Evolutionary conservation across 2,888 invertebrate species (phyloP).

Genomic region (Tholera decimalis): DNA sequence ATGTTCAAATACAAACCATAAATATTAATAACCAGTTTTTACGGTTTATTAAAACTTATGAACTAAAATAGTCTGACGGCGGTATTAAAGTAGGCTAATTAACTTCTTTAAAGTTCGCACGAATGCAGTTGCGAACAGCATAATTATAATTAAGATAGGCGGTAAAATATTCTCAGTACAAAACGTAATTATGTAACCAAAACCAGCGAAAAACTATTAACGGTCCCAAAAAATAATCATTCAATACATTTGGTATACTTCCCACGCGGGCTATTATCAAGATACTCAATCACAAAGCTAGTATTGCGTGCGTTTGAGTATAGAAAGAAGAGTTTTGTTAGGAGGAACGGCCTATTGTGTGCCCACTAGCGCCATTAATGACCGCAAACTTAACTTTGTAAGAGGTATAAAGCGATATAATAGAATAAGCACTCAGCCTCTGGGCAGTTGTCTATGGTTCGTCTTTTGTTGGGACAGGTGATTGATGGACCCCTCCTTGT

Average conservation of each 20-base stretch:
- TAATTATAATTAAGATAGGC: conserved; percentile 45
- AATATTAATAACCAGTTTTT: conserved; percentile 48
- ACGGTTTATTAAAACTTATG: conserved; percentile 57
- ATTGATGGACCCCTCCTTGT: conserved; percentile 86
- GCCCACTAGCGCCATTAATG: conserved; percentile 50
- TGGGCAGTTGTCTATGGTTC: conserved; percentile 82
- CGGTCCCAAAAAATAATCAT: conserved; percentile 77
- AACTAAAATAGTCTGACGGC: conserved; percentile 42
- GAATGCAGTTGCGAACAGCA: conserved; percentile 53
- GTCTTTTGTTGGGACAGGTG: conserved; percentile 84
- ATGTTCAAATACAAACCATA: conserved; percentile 36
- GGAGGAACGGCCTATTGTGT: conserved; percentile 17
- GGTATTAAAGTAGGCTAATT: conserved; percentile 58
- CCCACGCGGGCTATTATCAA: conserved; percentile 81
- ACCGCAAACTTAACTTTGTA: conserved; percentile 69
- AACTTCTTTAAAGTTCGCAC: conserved; percentile 62
- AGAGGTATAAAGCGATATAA: conserved; percentile 71
- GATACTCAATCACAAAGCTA: conserved; percentile 71
- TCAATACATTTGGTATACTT: conserved; percentile 82
- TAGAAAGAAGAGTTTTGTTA: conserved; percentile 53
- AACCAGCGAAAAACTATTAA: conserved; percentile 83
- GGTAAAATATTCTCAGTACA: conserved; percentile 51
- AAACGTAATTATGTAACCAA: conserved; percentile 74
- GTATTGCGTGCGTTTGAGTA: conserved; percentile 63
- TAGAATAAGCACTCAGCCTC: conserved; percentile 80